Base-by-base conservation (phyloP, 2,113 vertebrate genomes). In the Pollachius pollachius region DNA sequence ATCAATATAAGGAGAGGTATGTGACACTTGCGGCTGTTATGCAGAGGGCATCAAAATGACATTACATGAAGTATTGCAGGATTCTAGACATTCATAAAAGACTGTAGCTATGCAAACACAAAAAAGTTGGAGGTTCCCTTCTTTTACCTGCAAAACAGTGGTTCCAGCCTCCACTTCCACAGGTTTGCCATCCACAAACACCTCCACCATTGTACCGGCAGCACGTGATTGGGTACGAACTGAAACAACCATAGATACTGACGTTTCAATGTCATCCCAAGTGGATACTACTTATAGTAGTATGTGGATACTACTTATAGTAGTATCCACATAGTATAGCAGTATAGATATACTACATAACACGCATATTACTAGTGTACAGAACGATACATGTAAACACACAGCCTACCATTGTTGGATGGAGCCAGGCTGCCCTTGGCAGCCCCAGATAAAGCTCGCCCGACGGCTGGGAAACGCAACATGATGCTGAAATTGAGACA, bases 181-280 rank as follows among this genome's bases (percentile, higher is more conserved):
- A 75, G 96, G 90, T 15, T 95, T 94, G 4, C 97, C 97, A 87
- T 99, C 97, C 64, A 99, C 93, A 92, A 99, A 99, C n/a, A 99
- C 96, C 72, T 99, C 96, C 80, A 99, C 94, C 85, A 97, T 86
- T 88, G 95, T 97, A 87, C 94, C 95, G 57, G 94, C 91, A 67
- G 95, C 94, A 61, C 94, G 94, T 3, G 91, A 87, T 34, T 92
- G 78, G 68, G 90, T 89, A 61, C 89, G 92, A 59, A 92, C 96
- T 98, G 73, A 72, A 74, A 7, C 17, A 34, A 5, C 56, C n/a
- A 73, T 16, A 68, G 2, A 25, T 17, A n/a, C 5, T 6, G n/a
- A 34, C 30, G 30, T 34, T 34, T 34, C 54, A 57, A 16, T 57
- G 54, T n/a, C 15, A 57, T 13, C n/a, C 4, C 52, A 16, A 13